Base-by-base conservation (phyloP, 2,113 vertebrate genomes). In the Thryonomys swinderianus region DNA sequence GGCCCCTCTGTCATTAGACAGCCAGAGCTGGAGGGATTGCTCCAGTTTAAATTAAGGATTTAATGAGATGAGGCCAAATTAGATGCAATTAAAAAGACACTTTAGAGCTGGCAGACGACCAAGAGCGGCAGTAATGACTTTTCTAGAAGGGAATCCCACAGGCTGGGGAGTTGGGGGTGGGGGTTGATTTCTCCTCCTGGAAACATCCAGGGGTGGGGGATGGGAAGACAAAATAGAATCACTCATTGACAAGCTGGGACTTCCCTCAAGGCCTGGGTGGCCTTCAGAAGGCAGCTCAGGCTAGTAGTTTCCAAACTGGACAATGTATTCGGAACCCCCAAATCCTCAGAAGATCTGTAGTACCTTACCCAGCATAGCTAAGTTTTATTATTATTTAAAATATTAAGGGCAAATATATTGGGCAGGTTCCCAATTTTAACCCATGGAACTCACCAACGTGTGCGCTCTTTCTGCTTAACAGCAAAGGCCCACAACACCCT, bases 81-180 rank as follows among this genome's bases (percentile, higher is more conserved):
- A 97, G 97, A 97, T 96, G 97, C 97, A 97, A 97, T 97, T 97
- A 97, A 97, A 97, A 97, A 97, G 97, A 97, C 96, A 97, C 97
- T 97, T 97, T 97, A 96, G 97, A 97, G 94, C 94, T 97, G 97
- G 97, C 96, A 97, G 94, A 95, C 91, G 1, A 97, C 97, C 96
- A 97, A 97, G 96, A 95, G 89, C 97, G 93, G 91, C 96, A 89
- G 86, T 97, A 97, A 97, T 97, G 96, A 97, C 96, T 97, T 97
- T 96, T 95, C 91, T 97, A 96, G 94, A 91, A 97, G 96, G 95
- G 96, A 97, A 97, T 97, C 96, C 97, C 96, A 96, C 92, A 96
- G 97, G 96, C 96, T 95, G 96, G 89, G 94, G 95, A 83, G 73
- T n/a, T 32, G 25, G 9, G 85, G 69, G 48, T 51, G 48, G 55